phyloP scores from a whole-genome alignment of 2,797 vertebrate species.

The Leptatherina wallacei region DNA sequence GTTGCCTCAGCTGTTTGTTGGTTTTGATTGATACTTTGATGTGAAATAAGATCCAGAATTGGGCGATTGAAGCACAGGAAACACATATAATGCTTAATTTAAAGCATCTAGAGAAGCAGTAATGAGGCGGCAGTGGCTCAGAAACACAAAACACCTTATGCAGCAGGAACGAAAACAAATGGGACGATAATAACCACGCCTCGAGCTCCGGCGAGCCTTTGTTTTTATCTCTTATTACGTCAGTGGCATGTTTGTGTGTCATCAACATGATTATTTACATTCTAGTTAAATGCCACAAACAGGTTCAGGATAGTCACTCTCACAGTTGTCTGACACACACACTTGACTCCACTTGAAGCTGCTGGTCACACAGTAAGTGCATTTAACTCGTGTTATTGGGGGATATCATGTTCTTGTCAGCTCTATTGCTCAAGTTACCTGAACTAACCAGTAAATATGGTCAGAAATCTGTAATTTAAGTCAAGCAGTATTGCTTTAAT shows the following conservation, averaged over 20 bases:
- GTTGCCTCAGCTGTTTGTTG: conserved; percentile 13
- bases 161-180: conserved; percentile 1
- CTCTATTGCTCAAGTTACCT: neutral
- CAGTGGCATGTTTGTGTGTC: conserved; percentile 10
- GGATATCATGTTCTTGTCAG: no score
- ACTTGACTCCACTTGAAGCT: neutral
- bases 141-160: neutral
- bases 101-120: no score
- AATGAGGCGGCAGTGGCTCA: no score
- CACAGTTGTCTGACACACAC: fast-evolving
- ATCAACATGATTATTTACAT: conserved; percentile 3
- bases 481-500: neutral
- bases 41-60: neutral
- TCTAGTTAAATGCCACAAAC: conserved; percentile 45
- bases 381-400: neutral
- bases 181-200: neutral
- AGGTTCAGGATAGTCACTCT: conserved; percentile 25
- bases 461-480: neutral
- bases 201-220: neutral
- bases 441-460: neutral
- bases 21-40: neutral
- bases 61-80: neutral
- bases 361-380: conserved; percentile 40
- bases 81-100: neutral
- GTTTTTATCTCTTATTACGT: neutral